Evolutionary conservation across 2,113 vertebrate genomes (phyloP).

Genomic region (human (Homo sapiens)): DNA sequence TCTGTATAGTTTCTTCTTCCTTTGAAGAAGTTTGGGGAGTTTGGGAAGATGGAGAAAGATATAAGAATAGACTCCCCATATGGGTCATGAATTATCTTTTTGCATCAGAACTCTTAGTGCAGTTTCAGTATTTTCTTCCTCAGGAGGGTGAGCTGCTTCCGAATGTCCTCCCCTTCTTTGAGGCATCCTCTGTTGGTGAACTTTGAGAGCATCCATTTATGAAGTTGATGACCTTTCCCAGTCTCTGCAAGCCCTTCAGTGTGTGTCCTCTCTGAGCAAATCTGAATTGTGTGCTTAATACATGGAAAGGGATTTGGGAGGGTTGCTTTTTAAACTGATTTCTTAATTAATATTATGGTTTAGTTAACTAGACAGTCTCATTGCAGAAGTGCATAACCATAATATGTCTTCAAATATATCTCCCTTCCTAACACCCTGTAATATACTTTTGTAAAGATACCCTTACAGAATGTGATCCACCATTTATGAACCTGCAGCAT

Average conservation of each 20-base stretch:
- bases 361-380: neutral
- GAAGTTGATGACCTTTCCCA: neutral
- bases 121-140: no score
- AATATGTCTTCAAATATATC: neutral
- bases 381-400: neutral
- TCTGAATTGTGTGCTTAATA: neutral
- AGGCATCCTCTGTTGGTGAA: neutral
- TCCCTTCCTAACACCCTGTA: neutral
- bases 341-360: neutral
- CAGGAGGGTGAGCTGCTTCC: neutral
- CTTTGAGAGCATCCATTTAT: neutral
- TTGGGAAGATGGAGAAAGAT: neutral
- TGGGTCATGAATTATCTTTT: neutral
- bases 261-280: neutral
- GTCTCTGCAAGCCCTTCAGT: neutral
- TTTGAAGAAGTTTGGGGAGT: neutral
- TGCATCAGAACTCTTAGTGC: neutral
- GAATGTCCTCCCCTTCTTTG: neutral
- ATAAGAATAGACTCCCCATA: neutral
- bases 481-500: neutral
- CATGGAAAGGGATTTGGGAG: neutral
- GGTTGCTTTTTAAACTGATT: neutral
- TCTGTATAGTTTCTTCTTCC: neutral
- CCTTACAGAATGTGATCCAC: neutral
- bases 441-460: neutral